Percentiles rank a stretch among this genome's conserved stretches.
Evolutionary conservation across 2,888 invertebrate species (phyloP).

Genomic region (Agonum fuliginosum): DNA sequence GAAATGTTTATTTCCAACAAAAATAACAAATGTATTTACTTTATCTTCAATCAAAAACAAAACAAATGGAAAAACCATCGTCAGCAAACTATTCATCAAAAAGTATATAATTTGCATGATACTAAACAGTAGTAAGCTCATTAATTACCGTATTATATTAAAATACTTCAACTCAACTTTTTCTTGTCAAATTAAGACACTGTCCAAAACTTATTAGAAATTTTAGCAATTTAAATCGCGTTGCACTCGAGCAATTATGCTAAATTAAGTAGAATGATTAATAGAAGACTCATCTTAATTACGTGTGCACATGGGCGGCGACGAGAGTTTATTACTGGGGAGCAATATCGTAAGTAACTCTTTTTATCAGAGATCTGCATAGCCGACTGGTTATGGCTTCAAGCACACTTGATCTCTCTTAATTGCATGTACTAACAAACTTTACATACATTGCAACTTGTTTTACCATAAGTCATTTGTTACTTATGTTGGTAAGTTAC

Average conservation of each 20-base stretch:
- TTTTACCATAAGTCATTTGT: constrained; percentile 20
- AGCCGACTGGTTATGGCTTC: constrained; percentile 18
- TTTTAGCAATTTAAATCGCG: constrained; percentile 55
- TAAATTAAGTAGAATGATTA: constrained; percentile 51
- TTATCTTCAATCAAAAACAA: constrained; percentile 35
- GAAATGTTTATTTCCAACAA: not conserved
- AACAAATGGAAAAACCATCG: constrained; percentile 28
- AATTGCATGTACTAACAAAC: constrained; percentile 27
- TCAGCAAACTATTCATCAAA: constrained; percentile 32
- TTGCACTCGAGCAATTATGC: constrained; percentile 36
- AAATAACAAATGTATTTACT: constrained; percentile 35
- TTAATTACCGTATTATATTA: constrained; percentile 24
- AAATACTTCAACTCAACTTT: too few species aligned
- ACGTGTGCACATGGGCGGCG: constrained; percentile 31
- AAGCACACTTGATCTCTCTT: constrained; percentile 16
- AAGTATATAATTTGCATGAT: constrained; percentile 27
- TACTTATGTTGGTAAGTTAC: not conserved
- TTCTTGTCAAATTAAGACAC: constrained; percentile 51
- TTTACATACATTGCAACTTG: constrained; percentile 30
- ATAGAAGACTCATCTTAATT: constrained; percentile 51
- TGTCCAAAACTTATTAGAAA: constrained; percentile 50
- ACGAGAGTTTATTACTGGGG: constrained; percentile 30
- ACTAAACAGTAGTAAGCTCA: constrained; percentile 36
- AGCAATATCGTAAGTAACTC: constrained; percentile 36
- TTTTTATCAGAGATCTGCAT: constrained; percentile 36